Evolutionary conservation across 2,797 vertebrate species (phyloP), one percentile per base, ranked within the genome.

Genomic region (Caiman crocodilus): DNA sequence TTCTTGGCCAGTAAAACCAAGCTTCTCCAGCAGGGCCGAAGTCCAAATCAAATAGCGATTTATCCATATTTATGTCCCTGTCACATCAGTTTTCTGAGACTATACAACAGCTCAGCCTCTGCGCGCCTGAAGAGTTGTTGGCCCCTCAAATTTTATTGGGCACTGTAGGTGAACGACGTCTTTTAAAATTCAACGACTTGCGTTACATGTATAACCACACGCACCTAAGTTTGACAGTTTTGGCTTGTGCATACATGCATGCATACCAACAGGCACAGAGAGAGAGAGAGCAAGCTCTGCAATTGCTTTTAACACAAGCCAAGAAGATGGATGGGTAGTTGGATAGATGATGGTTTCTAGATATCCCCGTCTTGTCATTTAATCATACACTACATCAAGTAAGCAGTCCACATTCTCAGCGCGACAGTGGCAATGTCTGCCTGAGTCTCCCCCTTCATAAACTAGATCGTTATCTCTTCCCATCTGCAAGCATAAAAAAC

Each of bases 331-430:
- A 91, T 67, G 61, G 58, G 65, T 28, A 50, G 74, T 82, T 82
- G 87, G 61, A 71, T 14, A 21, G 56, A 69, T 84, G 85, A 93
- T 69, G 69, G 77, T 88, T 85, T 87, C 79, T 58, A 82, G 85
- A 90, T 87, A 84, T 76, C 88, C 77, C 85, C 16, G 80, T 77
- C 85, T 74, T 35, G 50, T 85, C 1, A 6, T 85, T 93, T 93
- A 74, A 90, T 90, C 94, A 92, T 69, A 64, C 82, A 64, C 67
- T 82, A 17, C 16, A 90, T 90, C 91, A 90, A 92, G 63, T 69
- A 84, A 88, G 84, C 63, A 25, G 84, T 71, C 76, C 69, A 15
- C 77, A 56, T 32, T 25, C 82, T 71, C 26, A 73, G 32, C 32
- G 5, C 1, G 4, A 30, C 82, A 42, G 76, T 42, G 64, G 59